Evolutionary conservation across 2,797 vertebrate species (phyloP).

Genomic region (Sebastiscus tertius): DNA sequence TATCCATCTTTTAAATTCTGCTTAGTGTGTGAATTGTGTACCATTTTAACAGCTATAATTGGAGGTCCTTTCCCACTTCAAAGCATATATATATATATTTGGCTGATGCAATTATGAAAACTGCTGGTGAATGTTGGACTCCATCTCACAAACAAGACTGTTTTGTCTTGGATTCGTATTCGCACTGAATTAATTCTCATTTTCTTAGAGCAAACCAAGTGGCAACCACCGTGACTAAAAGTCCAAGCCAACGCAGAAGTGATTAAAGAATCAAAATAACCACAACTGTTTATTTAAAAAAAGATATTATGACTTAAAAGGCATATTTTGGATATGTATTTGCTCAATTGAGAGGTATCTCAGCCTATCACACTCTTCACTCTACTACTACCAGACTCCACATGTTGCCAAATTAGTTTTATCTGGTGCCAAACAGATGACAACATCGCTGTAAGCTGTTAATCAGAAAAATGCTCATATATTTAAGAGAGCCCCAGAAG

Average conservation of each 20-base stretch:
- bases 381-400: background rate
- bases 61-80: background rate
- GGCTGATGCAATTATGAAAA: constrained; percentile 10
- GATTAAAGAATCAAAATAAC: background rate
- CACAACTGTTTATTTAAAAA: background rate
- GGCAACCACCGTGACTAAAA: background rate
- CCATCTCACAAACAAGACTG: background rate
- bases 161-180: background rate
- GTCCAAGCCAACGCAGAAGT: background rate
- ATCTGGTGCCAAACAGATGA: constrained; percentile 38
- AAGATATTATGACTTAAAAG: background rate
- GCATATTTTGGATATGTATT: background rate
- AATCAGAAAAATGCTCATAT: background rate
- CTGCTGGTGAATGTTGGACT: background rate
- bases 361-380: background rate
- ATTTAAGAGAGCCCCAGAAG: background rate
- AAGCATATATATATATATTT: background rate
- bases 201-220: constrained; percentile 2
- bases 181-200: background rate
- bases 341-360: background rate
- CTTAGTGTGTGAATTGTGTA: constrained; percentile 43
- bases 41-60: constrained; percentile 38
- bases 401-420: constrained; percentile 22
- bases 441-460: constrained; percentile 2
- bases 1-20: constrained; percentile 36